phyloP scores from a whole-genome alignment of 2,797 vertebrate species.

The Periparus ater region DNA sequence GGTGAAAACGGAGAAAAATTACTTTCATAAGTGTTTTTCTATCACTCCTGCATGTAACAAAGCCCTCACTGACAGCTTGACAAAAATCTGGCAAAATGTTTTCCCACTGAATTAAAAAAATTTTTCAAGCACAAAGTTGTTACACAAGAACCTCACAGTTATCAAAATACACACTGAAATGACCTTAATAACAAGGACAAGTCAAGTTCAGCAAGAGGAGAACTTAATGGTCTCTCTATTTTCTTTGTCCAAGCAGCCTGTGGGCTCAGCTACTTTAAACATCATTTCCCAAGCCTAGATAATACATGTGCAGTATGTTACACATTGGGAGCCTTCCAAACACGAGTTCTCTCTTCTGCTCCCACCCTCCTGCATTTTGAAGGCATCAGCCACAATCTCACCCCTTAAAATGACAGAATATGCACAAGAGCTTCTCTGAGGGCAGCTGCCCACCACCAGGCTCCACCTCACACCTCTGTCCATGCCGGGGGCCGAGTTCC shows the following conservation, averaged over 20 bases:
- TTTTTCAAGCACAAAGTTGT: background rate
- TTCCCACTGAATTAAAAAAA: background rate
- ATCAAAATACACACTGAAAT: background rate
- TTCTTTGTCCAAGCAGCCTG: background rate
- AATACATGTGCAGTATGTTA: background rate
- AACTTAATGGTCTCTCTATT: background rate
- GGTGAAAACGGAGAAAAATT: background rate
- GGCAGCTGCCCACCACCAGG: background rate
- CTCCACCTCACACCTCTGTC: background rate
- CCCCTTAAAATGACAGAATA: background rate
- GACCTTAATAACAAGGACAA: background rate
- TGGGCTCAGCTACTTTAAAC: background rate
- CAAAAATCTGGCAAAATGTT: background rate
- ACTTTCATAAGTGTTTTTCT: background rate
- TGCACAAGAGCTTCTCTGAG: background rate
- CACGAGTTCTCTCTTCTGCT: background rate
- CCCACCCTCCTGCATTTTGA: background rate
- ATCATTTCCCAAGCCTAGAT: background rate
- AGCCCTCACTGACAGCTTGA: background rate
- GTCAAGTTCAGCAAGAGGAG: background rate
- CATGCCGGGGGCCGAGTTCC: accelerated
- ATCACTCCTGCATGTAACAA: background rate
- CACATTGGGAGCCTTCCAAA: background rate
- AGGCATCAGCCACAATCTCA: background rate
- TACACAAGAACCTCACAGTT: background rate